Evolutionary conservation across 2,888 invertebrate genomes (phyloP), one percentile per base, ranked within the genome.

Genomic region (Cistogaster globosa): DNA sequence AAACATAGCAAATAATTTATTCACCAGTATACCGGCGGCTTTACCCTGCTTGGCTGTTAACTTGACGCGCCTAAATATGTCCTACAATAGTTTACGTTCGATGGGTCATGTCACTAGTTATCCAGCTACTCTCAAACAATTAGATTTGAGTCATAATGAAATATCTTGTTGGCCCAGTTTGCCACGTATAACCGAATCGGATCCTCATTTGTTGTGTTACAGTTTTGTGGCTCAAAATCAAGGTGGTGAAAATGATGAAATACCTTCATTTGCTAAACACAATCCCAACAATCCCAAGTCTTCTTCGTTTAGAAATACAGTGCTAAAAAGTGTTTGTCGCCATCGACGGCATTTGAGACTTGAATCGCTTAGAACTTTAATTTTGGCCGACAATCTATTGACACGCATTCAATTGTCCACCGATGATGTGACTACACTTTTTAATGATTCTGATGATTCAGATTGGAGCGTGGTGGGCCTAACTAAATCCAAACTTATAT

Each of bases 81-180:
- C 98, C 0, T 97, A 97, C 90, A 99, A 99, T 92, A 96, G 96
- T 83, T 93, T 95, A 65, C 92, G 94, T 86, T 95, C 95, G 0
- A 96, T 98, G 95, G 97, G 97, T 2, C 96, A 96, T 89, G 96
- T 98, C 76, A 97, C 97, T 14, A 96, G 97, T 72, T 98, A 98
- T 92, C 99, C 99, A 0, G 95, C 96, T 55, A 95, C 96, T 63
- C 93, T 99, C 11, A 97, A 98, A 83, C 98, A 98, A 91, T 93
- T 99, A 57, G 99, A 99, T 93, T 94, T 99, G 51, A 97, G 98
- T 63, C 97, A 97, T 91, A 99, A 98, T 92, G 96, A 96, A 92
- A 97, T 98, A 87, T 95, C 96, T 0, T 96, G 96, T 89, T 98
- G 98, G 98, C 97, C 97, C 0, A 97, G 97, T 90, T 92, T 97